Percentiles rank a stretch among this genome's conserved stretches.
Evolutionary conservation across 2,888 invertebrate genomes (phyloP).

Genomic region (Linyphia triangularis): DNA sequence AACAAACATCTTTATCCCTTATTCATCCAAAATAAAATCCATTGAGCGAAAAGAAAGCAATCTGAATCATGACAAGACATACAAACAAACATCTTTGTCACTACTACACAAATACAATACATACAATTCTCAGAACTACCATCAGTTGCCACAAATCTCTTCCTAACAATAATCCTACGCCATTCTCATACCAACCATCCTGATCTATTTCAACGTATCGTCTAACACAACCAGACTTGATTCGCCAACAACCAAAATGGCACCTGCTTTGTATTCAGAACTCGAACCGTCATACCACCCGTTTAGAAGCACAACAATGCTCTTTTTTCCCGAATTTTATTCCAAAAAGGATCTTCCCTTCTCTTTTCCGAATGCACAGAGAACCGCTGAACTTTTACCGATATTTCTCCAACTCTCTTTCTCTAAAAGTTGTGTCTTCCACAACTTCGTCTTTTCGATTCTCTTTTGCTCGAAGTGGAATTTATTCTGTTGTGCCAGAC

Average conservation of each 20-base stretch:
- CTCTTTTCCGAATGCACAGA: not conserved
- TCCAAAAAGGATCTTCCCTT: not conserved
- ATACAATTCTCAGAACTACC: not conserved
- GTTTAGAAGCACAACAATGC: not conserved
- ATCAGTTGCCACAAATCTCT: not conserved
- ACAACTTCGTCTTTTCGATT: not conserved
- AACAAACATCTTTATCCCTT: too few relatives aligned
- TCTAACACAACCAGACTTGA: not conserved
- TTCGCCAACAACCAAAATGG: not conserved
- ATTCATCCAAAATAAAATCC: too few relatives aligned
- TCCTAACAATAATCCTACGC: not conserved
- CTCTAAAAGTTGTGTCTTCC: not conserved
- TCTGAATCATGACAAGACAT: too few relatives aligned
- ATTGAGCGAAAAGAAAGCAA: too few relatives aligned
- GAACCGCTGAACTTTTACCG: conserved; percentile 30
- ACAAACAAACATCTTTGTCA: not conserved
- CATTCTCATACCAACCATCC: too few relatives aligned
- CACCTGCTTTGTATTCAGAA: not conserved
- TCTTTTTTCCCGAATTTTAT: not conserved
- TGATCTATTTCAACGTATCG: not conserved
- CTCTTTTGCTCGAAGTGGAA: not conserved
- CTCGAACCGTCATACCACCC: too few relatives aligned
- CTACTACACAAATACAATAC: not conserved
- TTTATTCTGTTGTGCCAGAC: not conserved
- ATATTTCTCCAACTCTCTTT: conserved; percentile 11